These are phyloP conservation scores for Picus viridis DNA, from an alignment of 2,797 vertebrate species.

Conservation along the genomic window DNA sequence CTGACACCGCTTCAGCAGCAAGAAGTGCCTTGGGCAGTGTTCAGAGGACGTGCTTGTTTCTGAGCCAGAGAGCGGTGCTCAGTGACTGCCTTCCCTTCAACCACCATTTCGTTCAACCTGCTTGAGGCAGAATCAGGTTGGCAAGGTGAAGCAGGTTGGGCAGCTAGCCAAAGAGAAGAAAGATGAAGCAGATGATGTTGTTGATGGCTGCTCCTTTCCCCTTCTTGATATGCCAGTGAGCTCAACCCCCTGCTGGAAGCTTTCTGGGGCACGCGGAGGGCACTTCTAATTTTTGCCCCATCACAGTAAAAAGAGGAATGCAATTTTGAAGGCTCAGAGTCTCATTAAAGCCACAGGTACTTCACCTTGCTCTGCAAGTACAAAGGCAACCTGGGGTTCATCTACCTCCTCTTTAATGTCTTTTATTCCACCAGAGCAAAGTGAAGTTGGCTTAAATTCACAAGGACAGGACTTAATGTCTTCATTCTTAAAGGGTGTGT, in stretches of 20 bases:
- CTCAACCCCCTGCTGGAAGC: background rate
- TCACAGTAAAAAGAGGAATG: background rate
- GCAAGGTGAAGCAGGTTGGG: background rate
- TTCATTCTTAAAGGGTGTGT: background rate
- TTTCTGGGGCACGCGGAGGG: background rate
- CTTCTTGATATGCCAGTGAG: background rate
- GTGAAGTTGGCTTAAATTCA: background rate
- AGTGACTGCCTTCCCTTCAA: background rate
- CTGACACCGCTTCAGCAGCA: background rate
- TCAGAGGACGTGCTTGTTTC: background rate
- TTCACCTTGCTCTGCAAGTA: background rate
- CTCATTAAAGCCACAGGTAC: background rate
- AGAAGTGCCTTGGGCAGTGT: background rate
- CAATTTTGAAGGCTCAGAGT: background rate
- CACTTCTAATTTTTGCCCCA: background rate
- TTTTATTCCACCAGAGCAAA: background rate
- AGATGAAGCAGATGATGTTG: background rate
- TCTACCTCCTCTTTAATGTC: background rate
- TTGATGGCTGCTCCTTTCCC: background rate
- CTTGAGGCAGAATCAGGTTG: background rate
- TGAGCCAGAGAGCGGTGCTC: background rate
- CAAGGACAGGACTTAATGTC: background rate
- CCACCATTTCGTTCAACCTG: background rate
- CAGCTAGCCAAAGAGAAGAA: background rate
- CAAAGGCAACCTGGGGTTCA: background rate